Base-by-base conservation (phyloP, 1,140 invertebrate genomes). In the Micrasema minimum region DNA sequence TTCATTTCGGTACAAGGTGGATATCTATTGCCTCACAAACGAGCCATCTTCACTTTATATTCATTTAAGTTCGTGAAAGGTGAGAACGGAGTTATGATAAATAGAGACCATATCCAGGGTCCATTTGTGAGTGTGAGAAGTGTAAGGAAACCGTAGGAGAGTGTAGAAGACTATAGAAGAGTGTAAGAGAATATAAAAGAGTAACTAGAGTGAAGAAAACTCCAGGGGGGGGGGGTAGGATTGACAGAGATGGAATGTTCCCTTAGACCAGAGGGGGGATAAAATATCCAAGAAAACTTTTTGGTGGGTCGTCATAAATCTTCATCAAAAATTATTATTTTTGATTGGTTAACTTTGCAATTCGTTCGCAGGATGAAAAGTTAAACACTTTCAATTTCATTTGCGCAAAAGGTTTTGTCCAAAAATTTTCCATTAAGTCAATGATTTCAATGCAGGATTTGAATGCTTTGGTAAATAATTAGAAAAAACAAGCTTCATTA, bases 321-420 rank as follows among this genome's bases (percentile, higher is more conserved):
- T 74, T 74, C 72, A 74, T 74, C 69, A 71, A 71, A 71, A 74
- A 71, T 57, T 74, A 74, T 74, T 71, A 74, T 74, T 74, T 62
- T 71, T 71, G 72, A 74, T 74, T 74, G 72, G 57, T 38, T 59
- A 71, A 74, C 69, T 74, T 74, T 71, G 69, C 46, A 53, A 67
- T 64, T 59, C 72, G 72, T 67, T 74, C 70, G 69, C 72, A 66
- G 65, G 57, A 74, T 71, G 64, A 53, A 53, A 71, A 71, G 64
- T 74, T 70, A 48, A 20, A 46, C 53, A 74, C 62, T 55, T 72
- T 72, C 62, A 67, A 72, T 66, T 59, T 61, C 37, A 62, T 22
- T 22, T 62, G 14, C 37, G 57, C 57, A 41, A 43, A 57, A 31
- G 45, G 59, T 51, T 26, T 45, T 41, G 59, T 41, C 59, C 7